These are phyloP conservation scores for Melipona bicolor DNA, from an alignment of 2,888 invertebrate genomes.

Conservation along the genomic window DNA sequence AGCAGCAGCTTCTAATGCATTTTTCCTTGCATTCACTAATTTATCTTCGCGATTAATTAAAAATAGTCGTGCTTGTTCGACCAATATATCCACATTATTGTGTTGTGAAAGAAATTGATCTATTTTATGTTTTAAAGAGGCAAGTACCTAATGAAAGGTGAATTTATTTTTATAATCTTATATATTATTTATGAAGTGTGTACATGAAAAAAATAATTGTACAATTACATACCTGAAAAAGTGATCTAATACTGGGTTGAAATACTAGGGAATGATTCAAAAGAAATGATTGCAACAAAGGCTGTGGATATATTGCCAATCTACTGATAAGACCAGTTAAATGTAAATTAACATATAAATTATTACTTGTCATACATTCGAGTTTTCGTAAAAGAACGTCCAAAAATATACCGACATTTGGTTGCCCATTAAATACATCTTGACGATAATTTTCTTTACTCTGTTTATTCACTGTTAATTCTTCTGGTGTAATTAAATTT, in stretches of 20 bases:
- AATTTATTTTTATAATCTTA: slow-evolving; percentile 64
- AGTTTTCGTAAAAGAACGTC: slow-evolving; percentile 92
- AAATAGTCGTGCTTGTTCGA: slow-evolving; percentile 92
- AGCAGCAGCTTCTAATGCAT: slow-evolving; percentile 85
- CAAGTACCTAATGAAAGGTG: slow-evolving; percentile 87
- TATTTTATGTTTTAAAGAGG: slow-evolving; percentile 93
- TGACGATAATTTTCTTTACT: slow-evolving; percentile 63
- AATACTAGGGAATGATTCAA: slow-evolving; percentile 93
- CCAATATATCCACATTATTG: slow-evolving; percentile 86
- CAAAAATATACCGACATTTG: slow-evolving; percentile 87
- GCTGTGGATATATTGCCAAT: slow-evolving; percentile 95
- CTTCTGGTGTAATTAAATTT: slow-evolving; percentile 28
- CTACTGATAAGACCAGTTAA: slow-evolving; percentile 94
- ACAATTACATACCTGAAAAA: slow-evolving; percentile 90
- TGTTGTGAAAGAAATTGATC: slow-evolving; percentile 90
- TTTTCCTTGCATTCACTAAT: slow-evolving; percentile 89
- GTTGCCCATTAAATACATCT: slow-evolving; percentile 80
- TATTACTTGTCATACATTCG: slow-evolving; percentile 93
- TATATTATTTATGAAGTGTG: not conserved
- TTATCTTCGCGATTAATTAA: slow-evolving; percentile 92
- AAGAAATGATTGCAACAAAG: slow-evolving; percentile 93
- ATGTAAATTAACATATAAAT: slow-evolving; percentile 93
- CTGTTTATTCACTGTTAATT: slow-evolving; percentile 48
- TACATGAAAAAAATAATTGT: not conserved
- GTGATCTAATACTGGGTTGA: slow-evolving; percentile 95